phyloP scores from a whole-genome alignment of 2,888 invertebrate species.

The Seira musarum region DNA sequence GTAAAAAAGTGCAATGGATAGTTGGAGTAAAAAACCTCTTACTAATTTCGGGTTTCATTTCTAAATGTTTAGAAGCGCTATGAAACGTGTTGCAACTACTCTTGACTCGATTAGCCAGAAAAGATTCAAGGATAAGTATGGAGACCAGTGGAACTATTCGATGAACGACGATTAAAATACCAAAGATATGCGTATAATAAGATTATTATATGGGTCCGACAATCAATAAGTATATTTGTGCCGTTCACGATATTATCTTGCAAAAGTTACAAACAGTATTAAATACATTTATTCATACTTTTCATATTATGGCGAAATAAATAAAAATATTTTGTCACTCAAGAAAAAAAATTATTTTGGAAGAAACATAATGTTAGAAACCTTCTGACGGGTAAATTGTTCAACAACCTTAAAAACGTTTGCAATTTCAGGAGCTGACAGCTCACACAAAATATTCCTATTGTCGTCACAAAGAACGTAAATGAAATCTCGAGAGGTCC shows the following conservation, averaged over 20 bases:
- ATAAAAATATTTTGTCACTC: too few species aligned
- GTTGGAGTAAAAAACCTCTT: not conserved
- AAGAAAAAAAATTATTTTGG: slow-evolving; percentile 44
- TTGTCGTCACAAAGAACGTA: slow-evolving; percentile 55
- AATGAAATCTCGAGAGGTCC: slow-evolving; percentile 48
- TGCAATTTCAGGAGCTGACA: slow-evolving; percentile 56
- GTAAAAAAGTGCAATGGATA: slow-evolving; percentile 46
- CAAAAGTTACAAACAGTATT: slow-evolving; percentile 12
- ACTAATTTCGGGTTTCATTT: slow-evolving; percentile 35
- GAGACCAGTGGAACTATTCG: slow-evolving; percentile 75
- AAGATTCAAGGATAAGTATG: slow-evolving; percentile 74
- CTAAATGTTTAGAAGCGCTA: slow-evolving; percentile 72
- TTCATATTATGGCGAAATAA: too few species aligned
- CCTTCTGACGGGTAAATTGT: slow-evolving; percentile 45
- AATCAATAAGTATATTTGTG: too few species aligned
- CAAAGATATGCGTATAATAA: too few species aligned
- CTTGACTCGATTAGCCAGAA: slow-evolving; percentile 73
- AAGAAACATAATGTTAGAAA: slow-evolving; percentile 46
- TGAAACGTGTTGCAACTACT: slow-evolving; percentile 73
- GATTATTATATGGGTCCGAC: too few species aligned
- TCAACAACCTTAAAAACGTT: slow-evolving; percentile 60
- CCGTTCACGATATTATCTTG: not conserved
- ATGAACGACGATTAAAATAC: slow-evolving; percentile 49
- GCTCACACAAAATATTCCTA: slow-evolving; percentile 51
- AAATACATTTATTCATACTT: too few species aligned